Conservation (phyloP, 2,888 invertebrate species). For the Myopa tessellatipennis region DNA sequence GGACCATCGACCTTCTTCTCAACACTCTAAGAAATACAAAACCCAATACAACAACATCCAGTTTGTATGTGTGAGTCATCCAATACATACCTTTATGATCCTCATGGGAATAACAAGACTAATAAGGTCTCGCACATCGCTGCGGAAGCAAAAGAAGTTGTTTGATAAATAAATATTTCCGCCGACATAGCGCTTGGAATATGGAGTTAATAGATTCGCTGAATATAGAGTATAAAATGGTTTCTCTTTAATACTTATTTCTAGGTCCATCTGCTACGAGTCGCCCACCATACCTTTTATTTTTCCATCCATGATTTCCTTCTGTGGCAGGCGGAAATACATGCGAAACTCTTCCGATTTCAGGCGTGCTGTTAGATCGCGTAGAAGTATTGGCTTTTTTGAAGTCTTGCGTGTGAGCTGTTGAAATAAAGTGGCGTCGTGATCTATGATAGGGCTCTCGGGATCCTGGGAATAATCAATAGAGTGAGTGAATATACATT, state of each 20-base stretch:
- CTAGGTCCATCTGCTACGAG: neutral
- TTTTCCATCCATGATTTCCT: slow-evolving; percentile 94
- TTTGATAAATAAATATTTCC: slow-evolving; percentile 92
- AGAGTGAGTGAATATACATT: neutral
- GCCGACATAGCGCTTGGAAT: slow-evolving; percentile 88
- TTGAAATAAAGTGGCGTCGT: slow-evolving; percentile 85
- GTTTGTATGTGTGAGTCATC: neutral
- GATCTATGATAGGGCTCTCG: slow-evolving; percentile 90
- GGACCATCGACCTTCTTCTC: slow-evolving; percentile 68
- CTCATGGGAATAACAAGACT: slow-evolving; percentile 90
- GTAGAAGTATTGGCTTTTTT: slow-evolving; percentile 91
- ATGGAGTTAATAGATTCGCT: slow-evolving; percentile 89
- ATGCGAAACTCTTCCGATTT: slow-evolving; percentile 92
- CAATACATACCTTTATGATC: slow-evolving; percentile 73
- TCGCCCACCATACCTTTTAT: slow-evolving; percentile 77
- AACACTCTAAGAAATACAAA: slow-evolving; percentile 56
- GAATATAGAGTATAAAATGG: slow-evolving; percentile 13
- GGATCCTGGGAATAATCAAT: slow-evolving; percentile 74
- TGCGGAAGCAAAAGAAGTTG: slow-evolving; percentile 96
- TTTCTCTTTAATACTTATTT: neutral
- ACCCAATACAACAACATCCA: neutral
- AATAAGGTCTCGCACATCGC: slow-evolving; percentile 84
- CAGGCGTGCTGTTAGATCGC: slow-evolving; percentile 94
- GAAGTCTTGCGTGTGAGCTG: slow-evolving; percentile 89
- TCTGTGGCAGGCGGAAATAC: slow-evolving; percentile 85